phyloP scores from a whole-genome alignment of 2,888 invertebrate species.

The Polia nebulosa region DNA sequence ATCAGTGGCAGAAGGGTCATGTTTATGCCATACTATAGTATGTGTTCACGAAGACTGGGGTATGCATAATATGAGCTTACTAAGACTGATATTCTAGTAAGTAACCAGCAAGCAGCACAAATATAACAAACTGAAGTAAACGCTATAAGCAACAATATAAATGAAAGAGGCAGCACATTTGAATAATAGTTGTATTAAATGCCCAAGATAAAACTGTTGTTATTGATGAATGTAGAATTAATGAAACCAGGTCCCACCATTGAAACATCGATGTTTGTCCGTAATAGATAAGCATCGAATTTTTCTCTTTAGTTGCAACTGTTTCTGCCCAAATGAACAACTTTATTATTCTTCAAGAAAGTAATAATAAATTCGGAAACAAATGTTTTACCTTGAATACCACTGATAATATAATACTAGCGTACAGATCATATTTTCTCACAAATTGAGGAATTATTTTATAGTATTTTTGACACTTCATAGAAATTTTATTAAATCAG shows the following conservation, averaged over 20 bases:
- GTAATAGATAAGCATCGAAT: not conserved
- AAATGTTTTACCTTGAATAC: too few relatives aligned
- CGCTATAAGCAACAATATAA: not conserved
- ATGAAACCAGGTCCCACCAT: not conserved
- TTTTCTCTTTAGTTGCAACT: not conserved
- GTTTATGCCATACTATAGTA: slow-evolving; percentile 5
- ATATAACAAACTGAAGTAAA: not conserved
- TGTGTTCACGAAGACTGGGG: slow-evolving; percentile 10
- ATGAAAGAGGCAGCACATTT: slow-evolving; percentile 5
- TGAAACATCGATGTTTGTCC: not conserved
- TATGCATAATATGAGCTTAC: slow-evolving; percentile 55
- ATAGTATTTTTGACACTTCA: too few relatives aligned
- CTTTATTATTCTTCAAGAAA: too few relatives aligned
- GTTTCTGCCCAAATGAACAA: too few relatives aligned
- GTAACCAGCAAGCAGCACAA: slow-evolving; percentile 14
- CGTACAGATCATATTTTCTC: too few relatives aligned
- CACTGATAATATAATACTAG: too few relatives aligned
- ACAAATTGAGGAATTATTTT: too few relatives aligned
- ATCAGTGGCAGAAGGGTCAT: slow-evolving; percentile 21
- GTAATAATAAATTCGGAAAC: too few relatives aligned
- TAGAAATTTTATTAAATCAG: too few relatives aligned
- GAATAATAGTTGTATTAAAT: not conserved
- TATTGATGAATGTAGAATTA: not conserved
- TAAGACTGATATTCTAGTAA: slow-evolving; percentile 51
- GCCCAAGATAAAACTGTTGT: slow-evolving; percentile 1